Base-by-base conservation (phyloP, 2,113 vertebrate genomes). In the Apaloderma vittatum region DNA sequence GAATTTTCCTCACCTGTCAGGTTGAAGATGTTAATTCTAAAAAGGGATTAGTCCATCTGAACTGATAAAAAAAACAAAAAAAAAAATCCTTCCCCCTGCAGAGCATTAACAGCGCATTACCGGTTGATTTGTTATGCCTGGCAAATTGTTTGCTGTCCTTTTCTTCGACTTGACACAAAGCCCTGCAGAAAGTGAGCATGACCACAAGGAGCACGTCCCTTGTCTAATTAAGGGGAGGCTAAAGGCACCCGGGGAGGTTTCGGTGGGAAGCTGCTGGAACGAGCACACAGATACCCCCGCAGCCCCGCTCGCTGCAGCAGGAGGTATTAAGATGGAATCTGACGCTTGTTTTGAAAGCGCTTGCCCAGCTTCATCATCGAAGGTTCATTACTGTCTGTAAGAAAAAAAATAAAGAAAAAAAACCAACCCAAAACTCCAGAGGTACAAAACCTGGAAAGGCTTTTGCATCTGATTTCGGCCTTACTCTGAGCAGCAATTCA, bases 91-190 rank as follows among this genome's bases (percentile, higher is more conserved):
- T 77, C 57, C 57, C 80, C 85, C 91, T 75, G 40, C 73, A 68
- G 91, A 73, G 81, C 67, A 63, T 65, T 70, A 92, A 51, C 46
- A 61, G 57, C 4, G 15, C 61, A 26, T 74, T 89, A 89, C 75
- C 4, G 7, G 36, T 17, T 54, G 66, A 66, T 91, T 79, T 87
- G 86, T 36, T 73, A 40, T 45, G 73, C 78, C 89, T 34, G 37
- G 68, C 58, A 59, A 91, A 83, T 48, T 72, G 52, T 75, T 89
- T 86, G 88, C 85, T 51, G 49, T 52, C 75, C 88, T 86, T 65
- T 81, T 55, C 91, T 90, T 68, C 82, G 15, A 13, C 86, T 58
- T 59, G 68, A 92, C 91, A 95, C 52, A 71, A 57, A 77, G 76
- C 76, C 80, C 71, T 27, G 80, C 32, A 72, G 75, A 83, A 91